Base-by-base conservation (phyloP, 1,140 invertebrate species). In the Drosophila seguyi region DNA sequence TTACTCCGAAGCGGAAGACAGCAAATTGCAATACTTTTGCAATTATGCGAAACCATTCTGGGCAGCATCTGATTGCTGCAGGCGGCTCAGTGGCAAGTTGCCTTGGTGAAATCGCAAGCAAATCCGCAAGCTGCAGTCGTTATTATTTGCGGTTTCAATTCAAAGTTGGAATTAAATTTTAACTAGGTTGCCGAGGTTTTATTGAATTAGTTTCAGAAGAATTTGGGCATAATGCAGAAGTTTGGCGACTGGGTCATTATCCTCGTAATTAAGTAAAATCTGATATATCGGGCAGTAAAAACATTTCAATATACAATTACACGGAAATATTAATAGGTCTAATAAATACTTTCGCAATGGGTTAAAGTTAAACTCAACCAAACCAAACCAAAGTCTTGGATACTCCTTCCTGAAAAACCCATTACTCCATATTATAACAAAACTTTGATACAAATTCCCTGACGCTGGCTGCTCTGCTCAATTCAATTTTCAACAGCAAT, bases 1-100 rank as follows among this genome's bases (percentile, higher is more conserved):
- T 39, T 69, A 50, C 68, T 62, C 71, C 52, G 44, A 65, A 62
- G 34, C 48, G 65, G 62, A 87, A 88, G 79, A 50, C 44, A 50
- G 45, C 68, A 90, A 90, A 84, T 88, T 88, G 84, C 68, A 81
- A 84, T 80, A 84, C 76, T 84, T 88, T 84, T 45, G 80, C 80
- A 88, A 88, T 88, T 88, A 88, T 84, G 73, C 76, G 66, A 74
- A 59, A 60, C 67, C 67, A 62, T 61, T 62, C 20, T 42, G 53
- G 45, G 45, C 29, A 31, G 52, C 52, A 59, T 65, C 73, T 68
- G 56, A 76, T 76, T 53, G 61, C 74, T n/a, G 14, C 3, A 36
- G 39, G 62, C 63, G 44, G 55, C 16, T 52, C 52, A 6, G 34
- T 34, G 20, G 18, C 27, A 41, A 36, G 57, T 52, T 53, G 18